phyloP scores from a whole-genome alignment of 2,888 invertebrate species.

The Himalopsyche kuldschensis region DNA sequence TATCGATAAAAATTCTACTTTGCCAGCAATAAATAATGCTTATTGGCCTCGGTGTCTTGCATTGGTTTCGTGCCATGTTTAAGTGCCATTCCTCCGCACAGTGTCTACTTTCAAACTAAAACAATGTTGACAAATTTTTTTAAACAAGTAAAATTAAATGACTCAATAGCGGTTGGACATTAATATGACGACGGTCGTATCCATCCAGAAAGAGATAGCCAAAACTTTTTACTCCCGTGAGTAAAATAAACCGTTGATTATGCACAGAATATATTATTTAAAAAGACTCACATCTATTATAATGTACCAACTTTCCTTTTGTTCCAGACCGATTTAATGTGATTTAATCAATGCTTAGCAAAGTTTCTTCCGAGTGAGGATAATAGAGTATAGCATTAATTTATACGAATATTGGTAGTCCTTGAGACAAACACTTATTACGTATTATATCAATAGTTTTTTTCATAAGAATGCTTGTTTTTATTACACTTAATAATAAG shows the following conservation, averaged over 20 bases:
- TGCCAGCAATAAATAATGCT: background rate
- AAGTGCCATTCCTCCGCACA: background rate
- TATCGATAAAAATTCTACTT: conserved; percentile 4
- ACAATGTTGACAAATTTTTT: conserved; percentile 15
- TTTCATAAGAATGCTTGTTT: too few relatives aligned
- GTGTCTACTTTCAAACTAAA: conserved; percentile 5
- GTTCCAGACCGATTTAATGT: too few relatives aligned
- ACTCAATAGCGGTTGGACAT: background rate
- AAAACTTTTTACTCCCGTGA: conserved; percentile 13
- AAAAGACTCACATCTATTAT: background rate
- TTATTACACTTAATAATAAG: too few relatives aligned
- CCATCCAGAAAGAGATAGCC: background rate
- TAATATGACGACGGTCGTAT: conserved; percentile 6
- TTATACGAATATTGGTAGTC: too few relatives aligned
- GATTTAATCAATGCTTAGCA: too few relatives aligned
- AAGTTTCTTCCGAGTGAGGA: too few relatives aligned
- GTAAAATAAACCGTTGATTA: conserved; percentile 10
- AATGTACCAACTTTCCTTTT: too few relatives aligned
- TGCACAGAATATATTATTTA: conserved; percentile 3
- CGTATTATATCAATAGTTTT: too few relatives aligned
- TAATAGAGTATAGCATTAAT: too few relatives aligned
- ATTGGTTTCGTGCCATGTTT: background rate
- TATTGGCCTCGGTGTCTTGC: background rate
- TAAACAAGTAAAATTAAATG: conserved; percentile 16
- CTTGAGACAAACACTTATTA: too few relatives aligned